Evolutionary conservation across 2,888 invertebrate genomes (phyloP).

Genomic region (Timema podura): DNA sequence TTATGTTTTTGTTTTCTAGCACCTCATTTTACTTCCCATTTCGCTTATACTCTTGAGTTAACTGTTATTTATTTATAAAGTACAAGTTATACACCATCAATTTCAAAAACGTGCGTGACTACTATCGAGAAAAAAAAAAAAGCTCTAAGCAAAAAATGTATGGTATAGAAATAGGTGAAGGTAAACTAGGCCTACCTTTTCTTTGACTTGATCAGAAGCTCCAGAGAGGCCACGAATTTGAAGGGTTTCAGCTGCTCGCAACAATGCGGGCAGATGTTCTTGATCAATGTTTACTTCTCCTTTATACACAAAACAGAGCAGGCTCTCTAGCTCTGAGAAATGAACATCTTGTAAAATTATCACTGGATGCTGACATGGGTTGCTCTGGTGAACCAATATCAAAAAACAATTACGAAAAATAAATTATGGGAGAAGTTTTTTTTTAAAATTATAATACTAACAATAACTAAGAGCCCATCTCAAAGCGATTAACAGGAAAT

Average conservation of each 20-base stretch:
- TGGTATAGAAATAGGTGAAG: no score
- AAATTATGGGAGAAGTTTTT: neutral
- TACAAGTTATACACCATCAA: no score
- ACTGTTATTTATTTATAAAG: no score
- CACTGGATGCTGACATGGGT: slow-evolving; percentile 60
- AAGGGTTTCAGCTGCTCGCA: slow-evolving; percentile 39
- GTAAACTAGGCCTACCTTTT: slow-evolving; percentile 33
- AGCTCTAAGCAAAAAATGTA: no score
- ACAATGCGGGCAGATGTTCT: slow-evolving; percentile 37
- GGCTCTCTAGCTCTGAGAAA: slow-evolving; percentile 37
- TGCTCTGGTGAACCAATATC: slow-evolving; percentile 50
- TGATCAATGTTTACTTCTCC: slow-evolving; percentile 40
- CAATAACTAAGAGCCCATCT: neutral
- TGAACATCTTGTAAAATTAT: slow-evolving; percentile 39
- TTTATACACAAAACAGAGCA: slow-evolving; percentile 39
- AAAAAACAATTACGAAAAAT: neutral
- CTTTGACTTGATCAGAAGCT: slow-evolving; percentile 33
- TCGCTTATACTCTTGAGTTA: no score
- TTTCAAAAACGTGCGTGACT: no score
- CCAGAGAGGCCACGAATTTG: slow-evolving; percentile 39
- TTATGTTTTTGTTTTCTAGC: no score
- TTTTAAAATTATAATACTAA: neutral
- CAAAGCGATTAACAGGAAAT: no score
- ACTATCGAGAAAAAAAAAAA: no score
- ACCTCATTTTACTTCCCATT: no score